These are phyloP conservation scores for Nothobranchius furzeri DNA, from an alignment of 2,113 vertebrate genomes.

Conservation along the genomic window DNA sequence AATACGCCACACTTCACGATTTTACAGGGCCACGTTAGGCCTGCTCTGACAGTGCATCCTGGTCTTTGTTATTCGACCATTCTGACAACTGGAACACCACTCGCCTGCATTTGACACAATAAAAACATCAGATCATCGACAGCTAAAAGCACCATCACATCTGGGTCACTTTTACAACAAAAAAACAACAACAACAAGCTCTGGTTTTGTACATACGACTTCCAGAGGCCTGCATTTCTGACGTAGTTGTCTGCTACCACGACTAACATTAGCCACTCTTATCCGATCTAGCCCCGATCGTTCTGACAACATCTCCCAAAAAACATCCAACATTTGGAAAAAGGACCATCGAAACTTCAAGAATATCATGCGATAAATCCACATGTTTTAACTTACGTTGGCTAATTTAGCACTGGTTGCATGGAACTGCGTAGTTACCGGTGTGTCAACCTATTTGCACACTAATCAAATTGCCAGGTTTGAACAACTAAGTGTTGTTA, in stretches of 20 bases:
- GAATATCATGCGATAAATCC: not conserved
- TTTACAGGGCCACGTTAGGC: slow-evolving; percentile 77
- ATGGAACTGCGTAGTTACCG: slow-evolving; percentile 77
- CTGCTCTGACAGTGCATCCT: slow-evolving; percentile 72
- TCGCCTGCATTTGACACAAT: slow-evolving; percentile 26
- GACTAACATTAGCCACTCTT: slow-evolving; percentile 55
- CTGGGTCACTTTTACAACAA: slow-evolving; percentile 15
- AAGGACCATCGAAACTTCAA: not conserved
- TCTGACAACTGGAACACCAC: slow-evolving; percentile 58
- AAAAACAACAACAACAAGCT: slow-evolving; percentile 15
- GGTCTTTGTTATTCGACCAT: slow-evolving; percentile 72
- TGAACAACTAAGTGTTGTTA: slow-evolving; percentile 3
- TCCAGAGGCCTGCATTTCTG: slow-evolving; percentile 70
- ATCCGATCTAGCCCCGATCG: slow-evolving; percentile 41
- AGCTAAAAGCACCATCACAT: not conserved
- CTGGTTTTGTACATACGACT: slow-evolving; percentile 39
- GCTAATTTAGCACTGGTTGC: slow-evolving; percentile 59
- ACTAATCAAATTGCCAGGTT: slow-evolving; percentile 33
- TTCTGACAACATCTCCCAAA: slow-evolving; percentile 42
- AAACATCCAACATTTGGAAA: not conserved
- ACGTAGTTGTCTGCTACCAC: slow-evolving; percentile 67
- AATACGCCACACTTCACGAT: slow-evolving; percentile 77
- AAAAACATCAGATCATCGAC: slow-evolving; percentile 21
- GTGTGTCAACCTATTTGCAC: slow-evolving; percentile 57
- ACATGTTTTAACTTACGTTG: slow-evolving; percentile 38